These are phyloP conservation scores for Micrastur ruficollis DNA, from an alignment of 2,797 vertebrate genomes.

Conservation along the genomic window DNA sequence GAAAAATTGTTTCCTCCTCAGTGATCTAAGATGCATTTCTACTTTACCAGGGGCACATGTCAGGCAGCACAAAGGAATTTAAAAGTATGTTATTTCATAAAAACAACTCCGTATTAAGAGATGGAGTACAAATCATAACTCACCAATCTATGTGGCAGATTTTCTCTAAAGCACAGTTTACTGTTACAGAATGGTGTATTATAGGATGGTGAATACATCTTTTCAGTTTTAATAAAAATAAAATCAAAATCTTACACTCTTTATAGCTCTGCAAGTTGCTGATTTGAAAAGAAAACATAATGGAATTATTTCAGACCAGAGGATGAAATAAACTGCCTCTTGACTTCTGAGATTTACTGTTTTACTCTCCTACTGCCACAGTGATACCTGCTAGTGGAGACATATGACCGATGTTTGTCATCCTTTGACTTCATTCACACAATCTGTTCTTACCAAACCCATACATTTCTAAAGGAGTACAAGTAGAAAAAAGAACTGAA, in stretches of 20 bases:
- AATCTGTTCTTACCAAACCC: background rate
- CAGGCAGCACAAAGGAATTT: background rate
- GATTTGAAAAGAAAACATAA: background rate
- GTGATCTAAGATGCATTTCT: background rate
- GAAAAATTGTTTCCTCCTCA: background rate
- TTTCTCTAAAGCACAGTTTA: background rate
- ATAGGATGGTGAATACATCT: background rate
- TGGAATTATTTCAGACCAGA: background rate
- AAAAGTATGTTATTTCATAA: background rate
- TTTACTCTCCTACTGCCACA: background rate
- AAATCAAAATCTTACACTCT: background rate
- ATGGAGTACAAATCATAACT: background rate
- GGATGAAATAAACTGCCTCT: background rate
- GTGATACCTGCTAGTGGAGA: background rate
- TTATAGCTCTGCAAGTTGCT: background rate
- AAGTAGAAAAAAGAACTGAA: background rate
- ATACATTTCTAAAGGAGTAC: background rate
- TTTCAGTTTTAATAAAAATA: background rate
- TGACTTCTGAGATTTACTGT: background rate
- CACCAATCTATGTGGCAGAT: conserved; percentile 49
- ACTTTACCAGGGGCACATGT: background rate
- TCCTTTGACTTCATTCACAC: background rate
- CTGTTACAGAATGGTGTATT: background rate
- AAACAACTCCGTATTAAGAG: background rate
- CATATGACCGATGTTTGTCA: background rate